Percentiles rank a stretch among this genome's conserved stretches.
These are phyloP conservation scores for Odontamblyopus rebecca DNA, from an alignment of 2,797 vertebrate genomes.

Conservation along the genomic window DNA sequence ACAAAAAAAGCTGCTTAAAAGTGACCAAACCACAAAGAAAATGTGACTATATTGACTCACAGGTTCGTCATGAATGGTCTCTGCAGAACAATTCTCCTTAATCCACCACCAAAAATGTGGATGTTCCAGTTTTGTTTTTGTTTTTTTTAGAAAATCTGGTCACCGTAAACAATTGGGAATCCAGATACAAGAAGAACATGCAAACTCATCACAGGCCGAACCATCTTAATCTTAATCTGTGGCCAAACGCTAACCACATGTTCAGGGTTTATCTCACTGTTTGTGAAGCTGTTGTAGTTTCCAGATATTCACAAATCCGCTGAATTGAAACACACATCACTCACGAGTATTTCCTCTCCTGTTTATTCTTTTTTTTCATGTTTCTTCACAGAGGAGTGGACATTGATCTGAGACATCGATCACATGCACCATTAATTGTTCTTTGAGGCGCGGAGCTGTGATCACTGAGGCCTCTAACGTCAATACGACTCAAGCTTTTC, in stretches of 20 bases:
- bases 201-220: constrained; percentile 21
- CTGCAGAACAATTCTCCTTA: too few species aligned
- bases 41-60: too few species aligned
- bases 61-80: too few species aligned
- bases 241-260: not conserved
- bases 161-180: not conserved
- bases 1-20: too few species aligned
- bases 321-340: not conserved
- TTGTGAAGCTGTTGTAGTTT: not conserved
- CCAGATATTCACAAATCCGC: too few species aligned
- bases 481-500: not conserved
- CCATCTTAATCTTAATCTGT: not conserved
- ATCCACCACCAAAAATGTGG: too few species aligned
- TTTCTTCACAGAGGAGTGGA: constrained; percentile 14
- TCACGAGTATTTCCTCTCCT: too few species aligned
- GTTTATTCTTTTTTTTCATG: not conserved
- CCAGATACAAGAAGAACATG: not conserved
- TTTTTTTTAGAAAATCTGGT: too few species aligned
- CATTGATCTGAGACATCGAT: constrained; percentile 73
- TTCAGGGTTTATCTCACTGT: not conserved
- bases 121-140: too few species aligned
- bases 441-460: constrained; percentile 62
- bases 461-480: constrained; percentile 43
- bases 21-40: too few species aligned
- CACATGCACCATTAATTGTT: constrained; percentile 79